Base-by-base conservation (phyloP, 2,797 vertebrate species). In the Hylomyscus alleni region DNA sequence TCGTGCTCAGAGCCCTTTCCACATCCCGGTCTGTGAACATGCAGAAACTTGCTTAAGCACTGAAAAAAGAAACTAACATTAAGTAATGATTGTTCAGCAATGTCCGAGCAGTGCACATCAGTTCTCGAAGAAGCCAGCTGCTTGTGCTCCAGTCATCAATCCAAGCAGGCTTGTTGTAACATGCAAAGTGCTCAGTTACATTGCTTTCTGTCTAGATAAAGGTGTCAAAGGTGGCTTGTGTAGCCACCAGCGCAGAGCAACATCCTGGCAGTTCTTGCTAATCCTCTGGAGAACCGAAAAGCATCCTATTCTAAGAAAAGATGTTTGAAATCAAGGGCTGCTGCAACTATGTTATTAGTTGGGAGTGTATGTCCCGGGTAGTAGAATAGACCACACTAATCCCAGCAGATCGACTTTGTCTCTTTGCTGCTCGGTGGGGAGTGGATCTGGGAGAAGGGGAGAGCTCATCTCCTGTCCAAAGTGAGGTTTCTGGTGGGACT, bases 301-400 rank as follows among this genome's bases (percentile, higher is more conserved):
- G 90, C 83, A 98, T 94, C 54, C 77, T 94, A 58, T 98, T 95
- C 97, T 91, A 54, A 95, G 94, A 97, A 96, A 26, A 90, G 96
- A 89, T 0, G 58, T 95, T 94, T 93, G 96, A 98, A 93, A 89
- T 22, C 94, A 95, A 97, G 22, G 29, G 47, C 92, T 96, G 94
- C 44, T 50, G 67, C 54, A 50, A 54, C 78, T 1, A 13, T 20
- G 82, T 84, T 85, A 58, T 69, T 26, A 58, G 69, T 3, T 1
- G 3, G 20, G 3, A 52, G 54, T 1, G 17, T 40, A 7, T 7
- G 24, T 90, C 69, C 67, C 1, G 24, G 76, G 62, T 34, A 47
- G 47, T 0, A 10, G 40, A 90, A 50, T 73, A 95, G 73, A 83
- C 17, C n/a, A 62, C 0, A 0, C 58, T 44, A 31, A 17, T 80